A percentile compares a stretch with the other conserved stretches of the same genome.
Evolutionary conservation across 2,797 vertebrate species (phyloP).

Genomic region (Spea hammondii): DNA sequence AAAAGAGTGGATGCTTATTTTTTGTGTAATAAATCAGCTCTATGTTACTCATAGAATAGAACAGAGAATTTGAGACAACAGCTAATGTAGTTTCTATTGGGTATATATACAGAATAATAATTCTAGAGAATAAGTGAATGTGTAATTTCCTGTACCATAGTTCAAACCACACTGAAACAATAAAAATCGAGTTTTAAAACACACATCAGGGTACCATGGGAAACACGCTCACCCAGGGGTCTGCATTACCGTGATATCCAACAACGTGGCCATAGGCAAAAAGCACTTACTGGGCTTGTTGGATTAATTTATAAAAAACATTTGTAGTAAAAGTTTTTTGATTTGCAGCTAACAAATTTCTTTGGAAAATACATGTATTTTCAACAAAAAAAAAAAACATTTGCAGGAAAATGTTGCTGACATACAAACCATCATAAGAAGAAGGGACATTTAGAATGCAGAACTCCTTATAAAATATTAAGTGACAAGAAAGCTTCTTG

Average conservation of each 20-base stretch:
- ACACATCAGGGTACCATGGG: background rate
- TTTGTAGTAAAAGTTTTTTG: slow-evolving; percentile 24
- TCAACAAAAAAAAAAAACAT: background rate
- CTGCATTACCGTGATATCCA: slow-evolving; percentile 54
- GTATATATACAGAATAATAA: no score
- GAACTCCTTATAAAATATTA: background rate
- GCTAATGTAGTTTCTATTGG: no score
- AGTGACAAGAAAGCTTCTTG: background rate
- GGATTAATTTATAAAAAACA: slow-evolving; percentile 41
- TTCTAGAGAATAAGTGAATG: no score
- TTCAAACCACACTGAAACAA: slow-evolving; percentile 4
- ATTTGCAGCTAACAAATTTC: slow-evolving; percentile 2
- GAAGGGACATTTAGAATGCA: background rate
- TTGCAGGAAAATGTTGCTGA: background rate
- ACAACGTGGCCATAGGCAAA: slow-evolving; percentile 67
- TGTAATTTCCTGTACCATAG: background rate
- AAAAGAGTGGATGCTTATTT: no score
- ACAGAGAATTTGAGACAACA: no score
- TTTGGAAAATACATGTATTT: background rate
- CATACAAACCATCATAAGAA: background rate
- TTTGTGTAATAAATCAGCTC: no score
- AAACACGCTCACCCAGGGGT: background rate
- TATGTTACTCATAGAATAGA: no score
- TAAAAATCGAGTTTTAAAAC: slow-evolving; percentile 19
- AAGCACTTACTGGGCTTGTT: slow-evolving; percentile 62